phyloP scores from a whole-genome alignment of 2,113 vertebrate species.

The Clinocottus analis region DNA sequence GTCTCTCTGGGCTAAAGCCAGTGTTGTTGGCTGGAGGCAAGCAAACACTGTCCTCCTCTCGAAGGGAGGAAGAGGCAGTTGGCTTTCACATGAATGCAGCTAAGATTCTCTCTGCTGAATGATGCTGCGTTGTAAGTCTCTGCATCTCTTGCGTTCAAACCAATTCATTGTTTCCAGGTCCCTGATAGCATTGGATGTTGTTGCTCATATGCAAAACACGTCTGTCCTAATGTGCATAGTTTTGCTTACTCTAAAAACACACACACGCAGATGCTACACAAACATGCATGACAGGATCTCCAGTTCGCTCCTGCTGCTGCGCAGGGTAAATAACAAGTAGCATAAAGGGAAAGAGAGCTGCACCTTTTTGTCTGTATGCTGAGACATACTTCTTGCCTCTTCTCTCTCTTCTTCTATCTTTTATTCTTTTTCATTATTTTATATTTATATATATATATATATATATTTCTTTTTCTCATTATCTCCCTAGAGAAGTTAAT shows the following conservation, averaged over 20 bases:
- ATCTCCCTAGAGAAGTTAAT: slow-evolving; percentile 54
- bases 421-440: not conserved
- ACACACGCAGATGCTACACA: not conserved
- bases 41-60: slow-evolving; percentile 15
- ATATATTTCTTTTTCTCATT: slow-evolving; percentile 8
- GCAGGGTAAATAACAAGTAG: slow-evolving; percentile 8
- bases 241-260: not conserved
- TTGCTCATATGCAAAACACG: slow-evolving; percentile 2
- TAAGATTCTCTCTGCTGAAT: slow-evolving; percentile 16
- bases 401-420: not conserved
- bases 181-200: not conserved
- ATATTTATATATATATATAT: too few species aligned
- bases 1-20: slow-evolving; percentile 47
- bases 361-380: slow-evolving; percentile 19
- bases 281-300: not conserved
- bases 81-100: slow-evolving; percentile 32
- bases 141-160: slow-evolving; percentile 7
- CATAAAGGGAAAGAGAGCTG: slow-evolving; percentile 17
- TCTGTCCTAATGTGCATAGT: not conserved
- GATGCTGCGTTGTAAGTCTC: slow-evolving; percentile 27
- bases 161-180: not conserved
- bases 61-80: slow-evolving; percentile 39
- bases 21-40: slow-evolving; percentile 33
- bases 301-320: not conserved
- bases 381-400: not conserved